Evolutionary conservation across 2,113 vertebrate species (phyloP), one percentile per base, ranked within the genome.

Genomic region (Osmerus mordax): DNA sequence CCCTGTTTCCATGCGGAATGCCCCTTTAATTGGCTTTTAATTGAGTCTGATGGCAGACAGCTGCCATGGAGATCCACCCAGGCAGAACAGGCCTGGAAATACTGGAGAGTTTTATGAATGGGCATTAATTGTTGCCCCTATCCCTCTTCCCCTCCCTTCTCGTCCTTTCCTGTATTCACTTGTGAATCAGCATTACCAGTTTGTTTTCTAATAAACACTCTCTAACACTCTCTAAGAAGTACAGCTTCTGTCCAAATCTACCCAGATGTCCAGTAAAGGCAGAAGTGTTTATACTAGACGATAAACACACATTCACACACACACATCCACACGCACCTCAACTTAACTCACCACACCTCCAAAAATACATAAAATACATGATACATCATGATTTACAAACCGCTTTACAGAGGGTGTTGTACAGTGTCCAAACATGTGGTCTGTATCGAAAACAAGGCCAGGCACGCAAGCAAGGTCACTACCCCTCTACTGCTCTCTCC

Each of bases 401-500:
- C 74, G 63, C 61, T 76, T 79, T 76, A 78, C 83, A 76, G 75
- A 89, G 41, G 41, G 41, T 9, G 89, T 91, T 89, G 87, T 82
- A 89, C 84, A 90, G 86, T 79, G 80, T 78, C 86, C 79, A 88
- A 90, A 89, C 89, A 91, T 88, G 87, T 89, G 89, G 89, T 78
- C 78, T 64, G 83, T 74, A 85, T 65, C 81, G 84, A 89, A 75
- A 91, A 91, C 88, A 87, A 88, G 88, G 80, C 84, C 67, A 85
- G 73, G 88, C 91, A 92, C 87, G 88, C 91, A 89, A 89, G 71
- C 83, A 79, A 82, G 14, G 87, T 89, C 85, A 82, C 75, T 79
- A 56, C 55, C 55, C 55, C 16, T 19, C 55, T 19, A 5, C 55
- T 19, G 15, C 55, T 18, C 55, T 56, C 16, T 56, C 55, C n/a